phyloP scores from a whole-genome alignment of 2,888 invertebrate genomes.

The Macropis europaea region DNA sequence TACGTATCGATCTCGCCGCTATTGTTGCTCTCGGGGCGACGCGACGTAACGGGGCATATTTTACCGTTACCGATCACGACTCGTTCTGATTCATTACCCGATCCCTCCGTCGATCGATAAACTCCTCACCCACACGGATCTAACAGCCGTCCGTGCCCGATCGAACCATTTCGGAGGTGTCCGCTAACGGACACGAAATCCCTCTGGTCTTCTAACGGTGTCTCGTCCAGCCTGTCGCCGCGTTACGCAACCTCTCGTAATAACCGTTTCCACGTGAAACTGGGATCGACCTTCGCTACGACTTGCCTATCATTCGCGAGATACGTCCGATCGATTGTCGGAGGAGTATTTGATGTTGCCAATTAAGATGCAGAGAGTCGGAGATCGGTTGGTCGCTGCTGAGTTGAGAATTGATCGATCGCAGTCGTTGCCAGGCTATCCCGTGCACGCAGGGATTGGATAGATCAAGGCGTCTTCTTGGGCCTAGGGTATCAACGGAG shows the following conservation, averaged over 20 bases:
- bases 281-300: conserved; percentile 1
- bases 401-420: too few species aligned
- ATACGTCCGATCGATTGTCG: too few species aligned
- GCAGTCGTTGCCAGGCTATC: too few species aligned
- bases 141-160: conserved; percentile 20
- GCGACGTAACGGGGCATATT: conserved; percentile 70
- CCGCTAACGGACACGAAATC: conserved; percentile 51
- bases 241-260: conserved; percentile 53
- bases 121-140: conserved; percentile 44
- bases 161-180: conserved; percentile 31
- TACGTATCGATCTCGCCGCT: conserved; percentile 38
- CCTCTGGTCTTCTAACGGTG: conserved; percentile 54
- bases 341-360: not conserved
- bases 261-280: not conserved
- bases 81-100: conserved; percentile 70
- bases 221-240: conserved; percentile 2
- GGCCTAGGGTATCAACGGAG: too few species aligned
- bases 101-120: conserved; percentile 61
- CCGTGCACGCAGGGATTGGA: too few species aligned
- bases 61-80: conserved; percentile 73
- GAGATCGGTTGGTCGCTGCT: too few species aligned
- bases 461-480: too few species aligned
- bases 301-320: too few species aligned
- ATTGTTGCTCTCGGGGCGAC: conserved; percentile 44
- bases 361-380: too few species aligned